Conservation (phyloP, 2,113 vertebrate genomes). For the Sphaerodactylus townsendi region DNA sequence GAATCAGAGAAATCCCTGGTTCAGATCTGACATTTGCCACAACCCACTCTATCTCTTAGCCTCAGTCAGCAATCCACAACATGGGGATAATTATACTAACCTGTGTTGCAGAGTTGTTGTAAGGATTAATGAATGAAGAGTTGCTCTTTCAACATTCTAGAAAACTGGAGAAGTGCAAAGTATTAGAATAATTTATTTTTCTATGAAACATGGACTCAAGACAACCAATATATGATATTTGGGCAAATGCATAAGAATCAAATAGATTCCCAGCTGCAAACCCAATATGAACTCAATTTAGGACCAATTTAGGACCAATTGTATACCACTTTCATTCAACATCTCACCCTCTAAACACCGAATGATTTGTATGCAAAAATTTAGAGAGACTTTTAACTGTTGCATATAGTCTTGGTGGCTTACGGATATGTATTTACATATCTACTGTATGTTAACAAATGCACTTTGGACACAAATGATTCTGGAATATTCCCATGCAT, state of each 20-base stretch:
- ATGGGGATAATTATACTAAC: background rate
- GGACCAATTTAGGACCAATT: background rate
- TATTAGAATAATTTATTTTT: background rate
- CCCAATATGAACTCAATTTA: background rate
- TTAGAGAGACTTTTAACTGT: background rate
- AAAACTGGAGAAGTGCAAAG: background rate
- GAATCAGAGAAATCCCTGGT: background rate
- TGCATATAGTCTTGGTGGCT: background rate
- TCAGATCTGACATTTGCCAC: background rate
- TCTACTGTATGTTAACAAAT: background rate
- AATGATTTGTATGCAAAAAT: background rate
- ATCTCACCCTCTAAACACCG: background rate
- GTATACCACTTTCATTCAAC: background rate
- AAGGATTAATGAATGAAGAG: background rate
- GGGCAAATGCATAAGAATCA: background rate
- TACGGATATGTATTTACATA: background rate
- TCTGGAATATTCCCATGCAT: background rate
- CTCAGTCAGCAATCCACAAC: background rate
- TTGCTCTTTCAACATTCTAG: background rate
- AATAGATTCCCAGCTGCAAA: background rate
- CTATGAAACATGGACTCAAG: background rate
- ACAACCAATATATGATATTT: background rate
- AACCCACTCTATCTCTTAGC: background rate
- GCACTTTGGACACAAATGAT: background rate
- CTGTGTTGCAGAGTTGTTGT: background rate